Conservation (phyloP, 2,113 vertebrate genomes). For the Catharus minimus region DNA sequence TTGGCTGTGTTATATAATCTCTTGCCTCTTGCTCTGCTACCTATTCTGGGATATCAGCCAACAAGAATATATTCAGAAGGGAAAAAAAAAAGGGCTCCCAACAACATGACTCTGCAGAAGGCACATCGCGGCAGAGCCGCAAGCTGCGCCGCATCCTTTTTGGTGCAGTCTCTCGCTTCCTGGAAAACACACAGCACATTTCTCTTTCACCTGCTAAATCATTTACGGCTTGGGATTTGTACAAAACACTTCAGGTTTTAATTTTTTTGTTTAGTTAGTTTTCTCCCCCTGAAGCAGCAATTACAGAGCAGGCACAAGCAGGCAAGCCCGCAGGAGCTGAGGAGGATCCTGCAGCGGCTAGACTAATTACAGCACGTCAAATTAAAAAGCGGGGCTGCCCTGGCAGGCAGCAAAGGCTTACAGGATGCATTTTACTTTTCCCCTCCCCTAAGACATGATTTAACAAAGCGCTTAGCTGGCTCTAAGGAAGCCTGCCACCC, state of each 20-base stretch:
- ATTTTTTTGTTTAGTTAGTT: not conserved
- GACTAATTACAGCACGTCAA: not conserved
- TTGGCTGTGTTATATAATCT: not conserved
- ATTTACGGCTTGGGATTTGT: not conserved
- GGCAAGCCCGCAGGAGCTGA: constrained; percentile 25
- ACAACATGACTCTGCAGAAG: constrained; percentile 43
- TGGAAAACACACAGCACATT: constrained; percentile 35
- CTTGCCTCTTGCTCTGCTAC: not conserved
- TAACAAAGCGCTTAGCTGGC: not conserved
- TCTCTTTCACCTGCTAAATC: constrained; percentile 13
- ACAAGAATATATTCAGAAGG: constrained; percentile 22
- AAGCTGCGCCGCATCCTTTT: not conserved
- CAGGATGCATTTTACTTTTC: constrained; percentile 9
- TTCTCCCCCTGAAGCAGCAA: not conserved
- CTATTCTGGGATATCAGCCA: constrained; percentile 6
- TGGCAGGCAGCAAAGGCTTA: not conserved
- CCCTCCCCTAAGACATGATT: constrained; percentile 18
- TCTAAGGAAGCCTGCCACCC: not conserved
- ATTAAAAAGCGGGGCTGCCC: constrained; percentile 2
- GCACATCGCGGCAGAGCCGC: not conserved
- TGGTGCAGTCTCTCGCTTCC: constrained; percentile 14
- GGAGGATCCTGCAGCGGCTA: not conserved
- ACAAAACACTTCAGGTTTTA: not conserved
- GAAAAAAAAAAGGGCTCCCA: not conserved
- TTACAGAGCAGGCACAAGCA: constrained; percentile 10